Conservation (phyloP, 1,140 invertebrate species). For the Hylaeus volcanicus region DNA sequence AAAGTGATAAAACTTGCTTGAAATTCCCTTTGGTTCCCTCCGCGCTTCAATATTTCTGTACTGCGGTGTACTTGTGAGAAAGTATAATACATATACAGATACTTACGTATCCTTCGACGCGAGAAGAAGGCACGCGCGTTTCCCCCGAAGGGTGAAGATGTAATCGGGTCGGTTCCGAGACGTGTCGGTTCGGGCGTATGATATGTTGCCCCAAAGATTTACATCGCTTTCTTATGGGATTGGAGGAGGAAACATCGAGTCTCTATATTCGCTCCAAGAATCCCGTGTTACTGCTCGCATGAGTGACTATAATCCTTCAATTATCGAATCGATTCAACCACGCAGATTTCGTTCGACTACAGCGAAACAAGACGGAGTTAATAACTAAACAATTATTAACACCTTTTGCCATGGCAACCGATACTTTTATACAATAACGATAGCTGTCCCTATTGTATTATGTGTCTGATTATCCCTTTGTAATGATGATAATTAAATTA, state of each 20-base stretch:
- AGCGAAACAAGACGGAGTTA: background rate
- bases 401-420: too few species aligned
- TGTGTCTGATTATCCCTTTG: too few species aligned
- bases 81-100: background rate
- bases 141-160: constrained; percentile 57
- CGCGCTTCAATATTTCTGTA: background rate
- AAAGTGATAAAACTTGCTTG: background rate
- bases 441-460: too few species aligned
- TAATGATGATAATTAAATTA: too few species aligned
- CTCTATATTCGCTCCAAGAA: constrained; percentile 49
- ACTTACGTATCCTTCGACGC: background rate
- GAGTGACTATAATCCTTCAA: background rate
- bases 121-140: constrained; percentile 46
- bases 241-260: constrained; percentile 72
- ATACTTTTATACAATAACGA: too few species aligned
- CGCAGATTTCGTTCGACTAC: background rate
- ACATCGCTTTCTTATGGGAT: constrained; percentile 72
- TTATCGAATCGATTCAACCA: background rate
- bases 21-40: background rate
- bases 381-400: too few species aligned
- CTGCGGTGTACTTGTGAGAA: constrained; percentile 34
- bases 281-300: constrained; percentile 28
- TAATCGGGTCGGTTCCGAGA: constrained; percentile 45
- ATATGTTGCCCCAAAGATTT: constrained; percentile 78
- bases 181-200: constrained; percentile 61